These are phyloP conservation scores for Muscina levida DNA, from an alignment of 2,888 invertebrate genomes.

Conservation along the genomic window DNA sequence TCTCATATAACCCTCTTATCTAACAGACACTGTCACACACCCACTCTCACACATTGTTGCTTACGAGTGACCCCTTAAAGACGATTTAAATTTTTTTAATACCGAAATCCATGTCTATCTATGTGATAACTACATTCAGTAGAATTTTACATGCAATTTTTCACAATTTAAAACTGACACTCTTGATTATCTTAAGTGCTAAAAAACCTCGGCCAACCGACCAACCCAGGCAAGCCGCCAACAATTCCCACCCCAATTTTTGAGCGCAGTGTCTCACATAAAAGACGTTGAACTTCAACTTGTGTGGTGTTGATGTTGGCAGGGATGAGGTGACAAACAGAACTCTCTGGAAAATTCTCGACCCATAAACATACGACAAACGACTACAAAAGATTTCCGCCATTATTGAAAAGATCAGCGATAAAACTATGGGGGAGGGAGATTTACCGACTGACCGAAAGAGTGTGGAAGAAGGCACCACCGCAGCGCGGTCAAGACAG, in stretches of 20 bases:
- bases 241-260: slow-evolving; percentile 17
- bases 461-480: too few relatives aligned
- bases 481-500: neutral
- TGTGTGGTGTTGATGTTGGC: neutral
- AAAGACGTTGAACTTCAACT: slow-evolving; percentile 63
- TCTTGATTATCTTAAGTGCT: neutral
- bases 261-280: neutral
- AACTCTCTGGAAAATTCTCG: neutral
- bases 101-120: too few relatives aligned
- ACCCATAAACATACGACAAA: neutral
- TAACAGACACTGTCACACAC: too few relatives aligned
- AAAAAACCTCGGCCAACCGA: neutral
- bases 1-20: too few relatives aligned
- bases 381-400: slow-evolving; percentile 12
- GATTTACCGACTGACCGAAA: too few relatives aligned
- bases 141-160: too few relatives aligned
- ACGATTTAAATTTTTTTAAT: too few relatives aligned
- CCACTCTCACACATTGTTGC: too few relatives aligned
- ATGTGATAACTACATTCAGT: too few relatives aligned
- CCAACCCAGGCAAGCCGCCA: neutral
- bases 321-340: neutral
- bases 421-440: neutral
- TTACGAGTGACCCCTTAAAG: too few relatives aligned
- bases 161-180: slow-evolving; percentile 11
- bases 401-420: neutral